Evolutionary conservation across 2,888 invertebrate species (phyloP), one percentile per base, ranked within the genome.

Genomic region (Xestobium rufovillosum): DNA sequence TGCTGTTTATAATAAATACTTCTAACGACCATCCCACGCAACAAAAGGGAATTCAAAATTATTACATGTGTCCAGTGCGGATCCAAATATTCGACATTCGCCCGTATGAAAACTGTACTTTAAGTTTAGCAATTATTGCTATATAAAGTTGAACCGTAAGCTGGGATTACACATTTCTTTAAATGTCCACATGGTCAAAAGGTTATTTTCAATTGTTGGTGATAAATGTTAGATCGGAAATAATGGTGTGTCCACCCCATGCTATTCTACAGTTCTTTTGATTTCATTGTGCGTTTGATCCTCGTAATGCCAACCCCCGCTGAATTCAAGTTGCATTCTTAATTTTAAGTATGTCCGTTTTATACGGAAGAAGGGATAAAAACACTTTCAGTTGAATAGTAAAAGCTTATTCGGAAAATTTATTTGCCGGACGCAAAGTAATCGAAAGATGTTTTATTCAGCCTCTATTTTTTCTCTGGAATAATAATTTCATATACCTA

Each of bases 201-300:
- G 23, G 41, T 32, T 42, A 43, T 41, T 42, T 46, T 44, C 46
- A 43, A 48, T 48, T 48, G 48, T 48, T 46, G 39, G 39, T 48
- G 48, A 48, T 46, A 48, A 48, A 48, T 48, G 48, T 44, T 42
- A 14, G 16, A 34, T 41, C 40, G 38, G 40, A 48, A 48, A 48
- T 48, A 48, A 46, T 44, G 43, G 40, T 29, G 38, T 41, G 42
- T 41, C 40, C 42, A 43, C 39, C 16, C 42, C 38, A 43, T 43
- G 41, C 42, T 43, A 42, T 44, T 47, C 45, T 44, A 42, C 38
- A 39, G 39, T 46, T 42, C 42, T 6, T 19, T 19, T n/a, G 23
- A 19, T 19, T n/a, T 6, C 23, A 19, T 19, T 19, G 23, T 19
- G 23, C n/a, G n/a, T n/a, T n/a, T n/a, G n/a, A n/a, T n/a, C n/a